Conservation (phyloP, 92 coral and sea anemone species). For the Phenganax marumi region DNA sequence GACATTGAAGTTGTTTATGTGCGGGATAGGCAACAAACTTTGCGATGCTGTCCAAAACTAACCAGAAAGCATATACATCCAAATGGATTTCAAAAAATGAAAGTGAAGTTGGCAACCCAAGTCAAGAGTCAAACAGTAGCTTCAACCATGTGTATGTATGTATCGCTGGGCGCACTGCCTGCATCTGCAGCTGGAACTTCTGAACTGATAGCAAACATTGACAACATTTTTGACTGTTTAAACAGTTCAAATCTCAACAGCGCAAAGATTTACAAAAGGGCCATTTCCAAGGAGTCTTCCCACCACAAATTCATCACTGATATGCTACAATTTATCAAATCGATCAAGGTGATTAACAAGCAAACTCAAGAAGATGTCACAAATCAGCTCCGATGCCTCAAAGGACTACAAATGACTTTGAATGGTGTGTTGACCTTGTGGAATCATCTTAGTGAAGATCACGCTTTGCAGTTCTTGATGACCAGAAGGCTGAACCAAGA, state of each 20-base stretch:
- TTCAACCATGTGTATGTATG: background rate
- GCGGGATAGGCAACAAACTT: background rate
- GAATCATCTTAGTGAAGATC: background rate
- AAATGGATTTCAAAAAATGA: too few relatives aligned
- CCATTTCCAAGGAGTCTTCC: background rate
- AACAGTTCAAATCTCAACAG: background rate
- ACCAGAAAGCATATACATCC: conserved; percentile 32
- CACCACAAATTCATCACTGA: background rate
- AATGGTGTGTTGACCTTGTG: background rate
- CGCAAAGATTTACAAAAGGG: background rate
- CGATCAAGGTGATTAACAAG: background rate
- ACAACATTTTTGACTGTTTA: conserved; percentile 13
- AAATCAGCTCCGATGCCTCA: background rate
- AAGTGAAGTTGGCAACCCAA: conserved; percentile 7
- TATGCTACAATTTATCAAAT: background rate
- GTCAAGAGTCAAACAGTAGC: conserved; percentile 9
- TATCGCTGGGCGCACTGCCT: conserved; percentile 10
- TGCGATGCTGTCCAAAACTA: too few relatives aligned
- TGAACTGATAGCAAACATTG: background rate
- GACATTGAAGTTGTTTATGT: conserved; percentile 12
- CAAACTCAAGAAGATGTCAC: background rate
- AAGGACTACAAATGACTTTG: background rate
- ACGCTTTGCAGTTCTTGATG: background rate
- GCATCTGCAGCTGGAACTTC: conserved; percentile 3
- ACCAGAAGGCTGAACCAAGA: conserved; percentile 9